Evolutionary conservation across 2,797 vertebrate species (phyloP).

Genomic region (Esox lucius): DNA sequence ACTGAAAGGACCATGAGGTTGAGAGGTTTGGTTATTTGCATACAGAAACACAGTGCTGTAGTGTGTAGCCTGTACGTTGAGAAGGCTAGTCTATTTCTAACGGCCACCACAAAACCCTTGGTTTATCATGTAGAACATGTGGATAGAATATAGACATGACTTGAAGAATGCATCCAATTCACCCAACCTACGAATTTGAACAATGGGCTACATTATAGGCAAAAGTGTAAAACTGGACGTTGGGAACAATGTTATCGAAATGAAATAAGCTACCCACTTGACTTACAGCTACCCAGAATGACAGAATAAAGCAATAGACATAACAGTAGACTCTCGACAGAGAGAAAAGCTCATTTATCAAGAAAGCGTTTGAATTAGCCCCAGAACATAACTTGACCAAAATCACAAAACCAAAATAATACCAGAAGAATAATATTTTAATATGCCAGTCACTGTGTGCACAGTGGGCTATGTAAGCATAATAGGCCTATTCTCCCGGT

Average conservation of each 20-base stretch:
- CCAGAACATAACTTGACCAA: background rate
- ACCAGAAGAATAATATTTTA: background rate
- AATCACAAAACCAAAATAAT: background rate
- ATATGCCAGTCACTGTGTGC: background rate
- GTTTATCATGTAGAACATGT: background rate
- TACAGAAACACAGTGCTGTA: constrained; percentile 20
- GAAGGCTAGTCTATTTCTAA: background rate
- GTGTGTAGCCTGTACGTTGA: background rate
- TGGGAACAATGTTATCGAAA: background rate
- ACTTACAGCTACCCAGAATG: background rate
- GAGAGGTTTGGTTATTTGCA: constrained; percentile 41
- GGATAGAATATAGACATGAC: background rate
- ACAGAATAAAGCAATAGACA: background rate
- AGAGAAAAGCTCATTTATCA: background rate
- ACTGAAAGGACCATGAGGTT: constrained; percentile 34
- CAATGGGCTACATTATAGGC: too few relatives aligned
- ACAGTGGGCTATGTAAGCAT: background rate
- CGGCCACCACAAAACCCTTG: background rate
- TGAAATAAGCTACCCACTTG: background rate
- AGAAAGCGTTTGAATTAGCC: background rate
- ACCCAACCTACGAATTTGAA: background rate
- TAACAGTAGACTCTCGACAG: background rate
- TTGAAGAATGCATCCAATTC: background rate
- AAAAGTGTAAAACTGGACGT: background rate
- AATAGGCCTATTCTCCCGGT: too few relatives aligned